A percentile compares a stretch with the other conserved stretches of the same genome.
These are phyloP conservation scores for Eupithecia abbreviata DNA, from an alignment of 2,888 invertebrate genomes.

Conservation along the genomic window DNA sequence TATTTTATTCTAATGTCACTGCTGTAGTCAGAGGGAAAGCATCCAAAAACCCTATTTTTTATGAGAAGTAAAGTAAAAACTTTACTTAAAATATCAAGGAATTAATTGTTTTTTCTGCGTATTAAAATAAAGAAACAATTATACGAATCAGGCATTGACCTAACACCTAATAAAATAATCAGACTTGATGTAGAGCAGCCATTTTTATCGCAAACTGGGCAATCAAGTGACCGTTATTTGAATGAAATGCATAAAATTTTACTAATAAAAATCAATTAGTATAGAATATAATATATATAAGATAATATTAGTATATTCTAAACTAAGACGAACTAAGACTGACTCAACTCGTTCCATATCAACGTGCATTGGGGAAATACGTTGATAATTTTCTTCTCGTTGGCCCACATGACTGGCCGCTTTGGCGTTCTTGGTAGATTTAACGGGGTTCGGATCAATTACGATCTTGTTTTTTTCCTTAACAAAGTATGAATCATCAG, in stretches of 20 bases:
- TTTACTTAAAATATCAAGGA: neutral
- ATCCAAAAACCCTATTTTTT: neutral
- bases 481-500: slow-evolving; percentile 48
- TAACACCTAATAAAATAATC: slow-evolving; percentile 2
- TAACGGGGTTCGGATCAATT: slow-evolving; percentile 42
- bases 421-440: slow-evolving; percentile 62
- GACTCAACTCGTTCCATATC: slow-evolving; percentile 68
- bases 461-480: slow-evolving; percentile 47
- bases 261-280: neutral
- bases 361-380: slow-evolving; percentile 71
- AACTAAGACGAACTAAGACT: too few species aligned
- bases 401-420: slow-evolving; percentile 53
- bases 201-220: slow-evolving; percentile 9
- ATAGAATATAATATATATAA: too few species aligned
- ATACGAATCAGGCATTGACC: slow-evolving; percentile 1
- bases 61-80: neutral
- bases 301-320: too few species aligned
- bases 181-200: slow-evolving; percentile 7
- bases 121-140: neutral
- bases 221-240: slow-evolving; percentile 2
- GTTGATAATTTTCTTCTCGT: slow-evolving; percentile 59
- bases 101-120: neutral
- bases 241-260: slow-evolving; percentile 1
- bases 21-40: too few species aligned
- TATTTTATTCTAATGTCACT: too few species aligned